Evolutionary conservation across 2,113 vertebrate genomes (phyloP).

Genomic region (Brevimyrus niger): DNA sequence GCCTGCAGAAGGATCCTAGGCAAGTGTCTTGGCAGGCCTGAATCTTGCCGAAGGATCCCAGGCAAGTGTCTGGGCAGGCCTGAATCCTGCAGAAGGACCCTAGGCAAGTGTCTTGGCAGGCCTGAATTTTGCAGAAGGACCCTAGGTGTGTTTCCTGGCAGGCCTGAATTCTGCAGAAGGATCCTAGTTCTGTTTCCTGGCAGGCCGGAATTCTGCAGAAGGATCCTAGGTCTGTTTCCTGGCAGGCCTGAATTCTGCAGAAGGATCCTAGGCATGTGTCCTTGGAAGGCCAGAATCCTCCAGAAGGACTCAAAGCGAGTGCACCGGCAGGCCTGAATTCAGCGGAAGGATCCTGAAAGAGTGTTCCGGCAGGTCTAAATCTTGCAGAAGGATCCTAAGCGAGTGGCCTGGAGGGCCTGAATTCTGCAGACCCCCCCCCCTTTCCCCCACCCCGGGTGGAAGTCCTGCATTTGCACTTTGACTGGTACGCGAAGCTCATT

Average conservation of each 20-base stretch:
- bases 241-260: neutral
- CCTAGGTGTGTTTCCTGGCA: neutral
- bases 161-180: neutral
- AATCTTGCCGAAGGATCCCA: neutral
- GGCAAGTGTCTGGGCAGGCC: neutral
- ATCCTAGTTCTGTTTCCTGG: neutral
- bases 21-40: neutral
- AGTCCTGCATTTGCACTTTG: neutral
- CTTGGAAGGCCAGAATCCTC: neutral
- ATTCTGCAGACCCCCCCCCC: neutral
- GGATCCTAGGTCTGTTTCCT: neutral
- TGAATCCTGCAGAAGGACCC: neutral
- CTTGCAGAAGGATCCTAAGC: neutral
- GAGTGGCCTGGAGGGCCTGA: neutral
- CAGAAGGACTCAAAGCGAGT: neutral
- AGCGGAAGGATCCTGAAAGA: neutral
- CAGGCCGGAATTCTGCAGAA: neutral
- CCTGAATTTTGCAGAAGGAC: neutral
- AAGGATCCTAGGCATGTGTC: neutral
- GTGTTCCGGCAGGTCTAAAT: neutral
- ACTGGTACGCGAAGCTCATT: neutral
- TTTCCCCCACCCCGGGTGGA: neutral
- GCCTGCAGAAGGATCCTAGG: neutral
- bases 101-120: neutral
- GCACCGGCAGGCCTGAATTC: neutral